Evolutionary conservation across 2,888 invertebrate species (phyloP), one percentile per base, ranked within the genome.

Genomic region (Leptinotarsa tumamoca): DNA sequence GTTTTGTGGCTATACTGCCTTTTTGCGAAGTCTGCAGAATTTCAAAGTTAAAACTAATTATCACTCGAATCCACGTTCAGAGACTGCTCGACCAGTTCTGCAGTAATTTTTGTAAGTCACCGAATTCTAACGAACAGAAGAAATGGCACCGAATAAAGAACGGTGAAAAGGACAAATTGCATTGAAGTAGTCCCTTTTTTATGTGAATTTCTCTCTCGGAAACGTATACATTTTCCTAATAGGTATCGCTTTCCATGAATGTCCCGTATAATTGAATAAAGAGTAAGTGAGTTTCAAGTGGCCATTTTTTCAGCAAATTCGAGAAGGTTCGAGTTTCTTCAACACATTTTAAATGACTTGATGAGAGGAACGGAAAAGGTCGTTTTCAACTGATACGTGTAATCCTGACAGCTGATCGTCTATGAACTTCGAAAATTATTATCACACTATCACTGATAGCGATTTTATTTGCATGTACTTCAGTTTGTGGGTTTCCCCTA

Each of bases 181-280:
- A 75, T 61, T 67, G 50, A 23, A 67, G 63, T 68, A 27, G 69
- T 49, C 50, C n/a, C 66, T 71, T 67, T 74, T 77, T 73, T 72
- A 71, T 54, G 23, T 67, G 68, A 61, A 66, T 68, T 67, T 52
- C 63, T 66, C 58, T 68, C 52, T 66, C 67, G 66, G 66, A 66
- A 52, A 63, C 76, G 68, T 73, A 78, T 78, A 73, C 73, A 71
- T 76, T 76, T 75, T 76, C 78, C 76, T 78, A 78, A 78, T 72
- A 74, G 76, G 76, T 78, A 75, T 78, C 78, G 72, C 76, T 78
- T 75, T 77, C 77, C 72, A 77, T 71, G 76, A 79, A 74, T 77
- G 75, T 74, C 67, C 33, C 71, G 73, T 79, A 33, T 33, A 79
- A 79, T 79, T 77, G 77, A 79, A 79, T 77, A 75, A 77, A 67